A percentile compares a stretch with the other conserved stretches of the same genome.
Conservation (phyloP, 2,797 vertebrate species). For the Coracias cyanogaster region DNA sequence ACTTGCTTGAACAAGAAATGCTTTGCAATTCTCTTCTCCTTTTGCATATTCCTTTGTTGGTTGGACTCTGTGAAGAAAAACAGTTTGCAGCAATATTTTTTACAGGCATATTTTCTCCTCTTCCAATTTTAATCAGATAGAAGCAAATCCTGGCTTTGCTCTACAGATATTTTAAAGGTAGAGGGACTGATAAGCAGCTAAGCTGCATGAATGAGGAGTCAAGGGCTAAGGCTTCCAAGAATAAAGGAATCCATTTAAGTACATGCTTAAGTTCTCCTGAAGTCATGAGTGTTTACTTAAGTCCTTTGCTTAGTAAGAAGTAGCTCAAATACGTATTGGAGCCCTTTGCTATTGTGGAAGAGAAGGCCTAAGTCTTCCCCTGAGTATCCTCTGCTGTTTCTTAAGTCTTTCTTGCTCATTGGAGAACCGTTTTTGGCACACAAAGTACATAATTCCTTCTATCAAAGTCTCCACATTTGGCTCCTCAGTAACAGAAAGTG, state of each 20-base stretch:
- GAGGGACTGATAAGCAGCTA: constrained; percentile 57
- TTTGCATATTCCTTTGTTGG: constrained; percentile 62
- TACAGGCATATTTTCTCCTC: constrained; percentile 48
- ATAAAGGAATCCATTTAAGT: constrained; percentile 23
- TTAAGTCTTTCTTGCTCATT: not conserved
- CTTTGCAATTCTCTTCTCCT: constrained; percentile 52
- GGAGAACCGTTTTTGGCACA: not conserved
- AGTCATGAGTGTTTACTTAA: not conserved
- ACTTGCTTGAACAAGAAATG: constrained; percentile 67
- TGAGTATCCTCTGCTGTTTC: not conserved
- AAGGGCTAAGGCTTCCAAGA: not conserved
- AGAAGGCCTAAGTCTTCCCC: not conserved
- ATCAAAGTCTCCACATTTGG: not conserved
- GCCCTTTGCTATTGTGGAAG: not conserved
- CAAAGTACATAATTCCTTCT: not conserved
- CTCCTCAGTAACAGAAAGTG: not conserved
- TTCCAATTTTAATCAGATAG: constrained; percentile 61
- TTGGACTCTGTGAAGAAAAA: constrained; percentile 42
- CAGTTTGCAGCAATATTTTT: constrained; percentile 55
- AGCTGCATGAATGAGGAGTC: constrained; percentile 34
- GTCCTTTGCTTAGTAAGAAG: not conserved
- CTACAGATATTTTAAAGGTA: constrained; percentile 54
- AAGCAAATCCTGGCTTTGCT: constrained; percentile 59
- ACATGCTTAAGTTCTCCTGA: constrained; percentile 3
- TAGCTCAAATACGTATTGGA: not conserved